phyloP scores from a whole-genome alignment of 2,797 vertebrate species.

The Dendrocincla fuliginosa region DNA sequence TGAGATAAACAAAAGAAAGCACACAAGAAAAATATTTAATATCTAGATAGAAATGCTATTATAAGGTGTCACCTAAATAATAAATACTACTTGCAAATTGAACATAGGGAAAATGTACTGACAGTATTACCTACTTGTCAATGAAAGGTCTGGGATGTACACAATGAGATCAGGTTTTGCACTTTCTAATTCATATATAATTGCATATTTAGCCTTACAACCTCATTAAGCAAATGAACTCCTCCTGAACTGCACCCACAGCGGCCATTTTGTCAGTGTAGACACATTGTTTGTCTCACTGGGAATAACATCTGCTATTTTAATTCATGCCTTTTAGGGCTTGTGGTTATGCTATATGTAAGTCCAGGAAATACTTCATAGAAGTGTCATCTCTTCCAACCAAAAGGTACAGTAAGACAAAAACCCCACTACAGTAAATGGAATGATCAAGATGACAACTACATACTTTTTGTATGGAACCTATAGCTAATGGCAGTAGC shows the following conservation, averaged over 20 bases:
- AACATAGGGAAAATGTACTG: background rate
- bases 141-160: background rate
- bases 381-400: background rate
- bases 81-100: background rate
- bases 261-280: background rate
- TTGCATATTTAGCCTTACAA: background rate
- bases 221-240: background rate
- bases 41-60: background rate
- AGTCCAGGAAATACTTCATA: background rate
- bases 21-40: background rate
- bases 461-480: background rate
- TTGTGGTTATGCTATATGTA: background rate
- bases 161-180: background rate
- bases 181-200: background rate
- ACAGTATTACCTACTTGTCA: background rate
- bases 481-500: background rate
- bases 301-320: background rate
- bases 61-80: background rate
- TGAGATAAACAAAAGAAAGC: background rate
- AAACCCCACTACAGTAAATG: background rate
- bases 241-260: background rate
- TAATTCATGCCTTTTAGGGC: background rate
- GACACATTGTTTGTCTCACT: background rate
- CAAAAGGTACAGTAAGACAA: background rate
- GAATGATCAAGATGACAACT: background rate